Percentiles rank a stretch among this genome's conserved stretches.
Conservation (phyloP, 2,113 vertebrate species). For the Hemiprocne comata region DNA sequence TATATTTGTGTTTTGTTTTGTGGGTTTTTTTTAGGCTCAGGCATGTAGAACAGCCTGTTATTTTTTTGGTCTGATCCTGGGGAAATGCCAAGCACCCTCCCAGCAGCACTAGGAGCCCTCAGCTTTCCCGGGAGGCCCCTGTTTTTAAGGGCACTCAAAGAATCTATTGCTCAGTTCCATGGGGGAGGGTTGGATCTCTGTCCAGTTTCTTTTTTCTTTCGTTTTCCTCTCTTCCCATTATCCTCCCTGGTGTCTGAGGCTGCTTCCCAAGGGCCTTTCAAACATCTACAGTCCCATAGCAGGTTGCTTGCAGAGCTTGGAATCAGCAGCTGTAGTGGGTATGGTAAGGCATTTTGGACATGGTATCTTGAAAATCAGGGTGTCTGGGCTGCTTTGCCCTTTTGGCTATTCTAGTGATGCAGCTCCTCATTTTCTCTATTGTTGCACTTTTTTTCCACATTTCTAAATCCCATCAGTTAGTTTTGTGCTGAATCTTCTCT, state of each 20-base stretch:
- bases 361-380: neutral
- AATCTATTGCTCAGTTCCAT: neutral
- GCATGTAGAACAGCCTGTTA: neutral
- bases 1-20: slow-evolving; percentile 11
- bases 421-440: neutral
- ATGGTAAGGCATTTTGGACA: neutral
- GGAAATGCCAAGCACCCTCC: neutral
- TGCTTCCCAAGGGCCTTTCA: slow-evolving; percentile 1
- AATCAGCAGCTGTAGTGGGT: neutral
- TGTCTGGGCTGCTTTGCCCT: neutral
- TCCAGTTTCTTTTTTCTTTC: slow-evolving; percentile 45
- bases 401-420: neutral
- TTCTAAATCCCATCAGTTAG: neutral
- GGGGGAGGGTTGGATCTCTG: slow-evolving; percentile 8
- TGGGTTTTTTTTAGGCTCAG: neutral
- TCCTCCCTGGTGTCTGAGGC: slow-evolving; percentile 4
- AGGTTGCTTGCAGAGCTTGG: neutral
- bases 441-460: rapidly evolving
- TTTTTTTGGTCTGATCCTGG: neutral
- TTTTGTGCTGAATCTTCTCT: neutral
- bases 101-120: neutral
- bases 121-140: neutral
- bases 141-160: slow-evolving; percentile 19
- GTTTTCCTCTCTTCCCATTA: slow-evolving; percentile 21
- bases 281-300: neutral